Evolutionary conservation across 1,140 invertebrate genomes (phyloP).

Genomic region (Brachionus calyciflorus): DNA sequence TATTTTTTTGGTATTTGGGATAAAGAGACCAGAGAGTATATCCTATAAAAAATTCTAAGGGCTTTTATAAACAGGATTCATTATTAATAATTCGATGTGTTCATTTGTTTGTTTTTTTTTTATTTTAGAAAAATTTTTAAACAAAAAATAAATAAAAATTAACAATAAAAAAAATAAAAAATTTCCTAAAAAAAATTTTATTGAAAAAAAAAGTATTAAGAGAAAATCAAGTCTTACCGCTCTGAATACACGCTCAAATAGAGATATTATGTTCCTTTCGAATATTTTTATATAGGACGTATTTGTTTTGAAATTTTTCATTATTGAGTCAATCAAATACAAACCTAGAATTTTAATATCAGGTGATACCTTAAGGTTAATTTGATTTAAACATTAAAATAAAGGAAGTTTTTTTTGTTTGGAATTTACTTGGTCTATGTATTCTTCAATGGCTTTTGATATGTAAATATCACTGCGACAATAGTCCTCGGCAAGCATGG

Average conservation of each 20-base stretch:
- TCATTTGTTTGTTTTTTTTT: too few species aligned
- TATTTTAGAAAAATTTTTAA: too few species aligned
- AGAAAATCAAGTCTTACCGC: not conserved
- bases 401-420: not conserved
- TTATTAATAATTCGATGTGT: too few species aligned
- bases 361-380: not conserved
- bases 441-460: conserved; percentile 17
- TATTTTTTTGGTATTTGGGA: too few species aligned
- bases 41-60: too few species aligned
- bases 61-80: too few species aligned
- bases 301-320: conserved; percentile 41
- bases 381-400: not conserved
- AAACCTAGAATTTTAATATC: conserved; percentile 17
- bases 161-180: conserved; percentile 1
- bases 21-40: too few species aligned
- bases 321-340: conserved; percentile 45
- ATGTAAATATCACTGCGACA: not conserved
- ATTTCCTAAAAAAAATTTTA: conserved; percentile 1
- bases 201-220: not conserved
- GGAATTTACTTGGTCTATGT: conserved; percentile 9
- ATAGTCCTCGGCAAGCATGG: conserved; percentile 45
- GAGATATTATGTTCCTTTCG: not conserved
- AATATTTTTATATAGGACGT: conserved; percentile 41
- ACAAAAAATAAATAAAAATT: too few species aligned
- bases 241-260: conserved; percentile 30